Conservation (phyloP, 2,888 invertebrate genomes). For the Melanchra persicariae region DNA sequence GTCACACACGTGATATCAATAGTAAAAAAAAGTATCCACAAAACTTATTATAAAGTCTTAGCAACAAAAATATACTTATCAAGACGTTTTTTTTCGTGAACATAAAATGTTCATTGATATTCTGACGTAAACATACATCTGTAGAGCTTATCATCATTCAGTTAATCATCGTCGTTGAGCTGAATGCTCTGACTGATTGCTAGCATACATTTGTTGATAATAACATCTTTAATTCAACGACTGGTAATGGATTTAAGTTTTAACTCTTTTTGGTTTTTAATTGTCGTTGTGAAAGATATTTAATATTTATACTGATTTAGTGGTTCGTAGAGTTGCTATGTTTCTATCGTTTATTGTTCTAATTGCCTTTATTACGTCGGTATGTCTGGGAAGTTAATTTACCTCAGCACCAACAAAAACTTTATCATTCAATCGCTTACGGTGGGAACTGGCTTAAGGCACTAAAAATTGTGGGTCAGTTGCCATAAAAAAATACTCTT, state of each 20-base stretch:
- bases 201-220: slow-evolving; percentile 27
- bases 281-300: background rate
- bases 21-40: too few relatives aligned
- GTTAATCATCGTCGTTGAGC: slow-evolving; percentile 30
- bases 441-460: slow-evolving; percentile 61
- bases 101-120: slow-evolving; percentile 6
- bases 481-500: slow-evolving; percentile 54
- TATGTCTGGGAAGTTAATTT: slow-evolving; percentile 32
- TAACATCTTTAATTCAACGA: slow-evolving; percentile 16
- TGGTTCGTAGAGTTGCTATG: background rate
- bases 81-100: background rate
- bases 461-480: slow-evolving; percentile 44
- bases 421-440: slow-evolving; percentile 46
- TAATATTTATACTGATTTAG: background rate
- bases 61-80: background rate
- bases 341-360: background rate
- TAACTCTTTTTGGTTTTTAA: background rate
- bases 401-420: slow-evolving; percentile 38
- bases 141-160: slow-evolving; percentile 46
- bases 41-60: background rate
- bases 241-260: slow-evolving; percentile 25
- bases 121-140: slow-evolving; percentile 21
- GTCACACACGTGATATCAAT: too few relatives aligned
- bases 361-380: slow-evolving; percentile 7
- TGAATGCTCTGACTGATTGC: slow-evolving; percentile 26